These are phyloP conservation scores for Tolmerus cingulatus DNA, from an alignment of 2,888 invertebrate genomes.

Conservation along the genomic window DNA sequence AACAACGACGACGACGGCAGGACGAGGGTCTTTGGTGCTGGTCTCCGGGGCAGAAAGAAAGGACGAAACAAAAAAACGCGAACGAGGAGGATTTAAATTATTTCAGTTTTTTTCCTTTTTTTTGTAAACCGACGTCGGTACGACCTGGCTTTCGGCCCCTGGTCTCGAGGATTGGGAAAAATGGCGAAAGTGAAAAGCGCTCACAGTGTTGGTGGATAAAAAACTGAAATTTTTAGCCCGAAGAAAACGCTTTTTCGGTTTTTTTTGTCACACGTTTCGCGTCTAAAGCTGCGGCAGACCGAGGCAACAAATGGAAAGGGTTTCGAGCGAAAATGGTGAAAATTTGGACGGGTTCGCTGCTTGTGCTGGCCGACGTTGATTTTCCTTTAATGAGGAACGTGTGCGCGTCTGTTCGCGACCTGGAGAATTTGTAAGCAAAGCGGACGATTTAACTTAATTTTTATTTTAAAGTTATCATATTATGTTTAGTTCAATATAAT, in stretches of 20 bases:
- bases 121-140: neutral
- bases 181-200: slow-evolving; percentile 43
- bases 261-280: neutral
- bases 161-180: neutral
- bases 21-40: neutral
- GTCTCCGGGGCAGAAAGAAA: slow-evolving; percentile 2
- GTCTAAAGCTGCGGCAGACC: neutral
- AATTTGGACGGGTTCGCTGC: neutral
- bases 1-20: neutral
- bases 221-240: neutral
- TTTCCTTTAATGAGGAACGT: neutral
- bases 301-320: neutral
- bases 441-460: neutral
- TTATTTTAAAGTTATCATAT: neutral
- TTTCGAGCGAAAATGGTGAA: slow-evolving; percentile 25
- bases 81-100: neutral
- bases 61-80: too few species aligned
- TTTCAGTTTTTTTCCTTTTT: too few species aligned
- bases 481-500: neutral
- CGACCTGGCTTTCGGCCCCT: neutral
- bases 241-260: neutral
- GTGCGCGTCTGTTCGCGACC: neutral
- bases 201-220: slow-evolving; percentile 37
- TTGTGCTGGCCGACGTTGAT: neutral
- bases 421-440: neutral